Base-by-base conservation (phyloP, 2,797 vertebrate species). In the Jordanella pulchra region DNA sequence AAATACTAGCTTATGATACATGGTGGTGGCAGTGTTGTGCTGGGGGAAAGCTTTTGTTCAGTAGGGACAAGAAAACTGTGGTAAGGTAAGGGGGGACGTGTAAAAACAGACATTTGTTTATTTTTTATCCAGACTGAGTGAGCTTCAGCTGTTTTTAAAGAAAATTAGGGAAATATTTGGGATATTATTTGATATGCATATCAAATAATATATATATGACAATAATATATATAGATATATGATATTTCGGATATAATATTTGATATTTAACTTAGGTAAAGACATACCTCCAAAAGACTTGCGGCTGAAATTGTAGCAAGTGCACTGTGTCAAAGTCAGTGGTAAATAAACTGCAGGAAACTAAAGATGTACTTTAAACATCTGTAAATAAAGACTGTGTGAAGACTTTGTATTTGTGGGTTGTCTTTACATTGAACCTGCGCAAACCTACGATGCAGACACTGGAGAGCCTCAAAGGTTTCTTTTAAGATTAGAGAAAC, bases 391-490 rank as follows among this genome's bases (percentile, higher is more conserved):
- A 39, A 10, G 17, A 67, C 30, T n/a, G n/a, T 55, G 12, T 60
- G 7, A 58, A 48, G 54, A 25, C 10, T 25, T 7, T 11, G 28
- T 53, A 30, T 54, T 9, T 80, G 73, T 70, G 79, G 56, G 73
- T 66, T 25, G 44, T 72, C 67, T 56, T 1, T 4, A 79, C 48
- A 70, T 56, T 47, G 39, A 63, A 27, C n/a, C 28, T 51, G 68
- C 71, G 55, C 80, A 81, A 82, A 30, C 75, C 75, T 65, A 83
- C 77, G 74, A 90, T 72, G 71, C 75, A 85, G 83, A 85, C 67
- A 17, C 23, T 90, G 23, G 82, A 78, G 80, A 21, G 11, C 6
- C 72, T 67, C 58, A 65, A 75, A 81, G 53, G 80, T 80, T 79
- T 60, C 66, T 80, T 72, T 39, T 73, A 50, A 88, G 85, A 90